Evolutionary conservation across 2,113 vertebrate species (phyloP).

Genomic region (Brienomyrus longianalis): DNA sequence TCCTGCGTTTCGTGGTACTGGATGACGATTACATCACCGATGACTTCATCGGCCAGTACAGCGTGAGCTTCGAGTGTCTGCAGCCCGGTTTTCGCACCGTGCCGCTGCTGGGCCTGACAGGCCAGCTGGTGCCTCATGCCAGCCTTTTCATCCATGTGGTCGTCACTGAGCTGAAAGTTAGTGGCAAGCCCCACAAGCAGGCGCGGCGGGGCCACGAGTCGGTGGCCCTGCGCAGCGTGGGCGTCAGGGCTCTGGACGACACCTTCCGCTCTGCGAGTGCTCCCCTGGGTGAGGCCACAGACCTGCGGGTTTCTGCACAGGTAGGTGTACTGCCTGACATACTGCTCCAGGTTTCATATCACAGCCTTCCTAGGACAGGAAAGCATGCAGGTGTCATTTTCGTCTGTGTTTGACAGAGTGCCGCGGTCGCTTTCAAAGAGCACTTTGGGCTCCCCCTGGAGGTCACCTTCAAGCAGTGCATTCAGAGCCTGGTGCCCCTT

Average conservation of each 20-base stretch:
- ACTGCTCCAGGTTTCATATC: not conserved
- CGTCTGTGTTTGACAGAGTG: constrained; percentile 58
- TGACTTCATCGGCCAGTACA: constrained; percentile 95
- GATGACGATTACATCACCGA: constrained; percentile 97
- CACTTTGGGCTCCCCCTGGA: constrained; percentile 88
- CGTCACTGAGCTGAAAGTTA: constrained; percentile 81
- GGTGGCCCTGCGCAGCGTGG: constrained; percentile 76
- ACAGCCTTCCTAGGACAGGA: not conserved
- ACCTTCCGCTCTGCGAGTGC: constrained; percentile 74
- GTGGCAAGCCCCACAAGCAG: constrained; percentile 81
- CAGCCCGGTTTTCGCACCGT: constrained; percentile 89
- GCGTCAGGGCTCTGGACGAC: constrained; percentile 83
- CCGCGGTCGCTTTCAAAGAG: constrained; percentile 82
- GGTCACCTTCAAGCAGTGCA: constrained; percentile 91
- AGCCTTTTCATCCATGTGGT: constrained; percentile 90
- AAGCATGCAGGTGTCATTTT: not conserved
- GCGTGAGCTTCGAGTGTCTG: constrained; percentile 83
- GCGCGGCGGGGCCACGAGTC: constrained; percentile 79
- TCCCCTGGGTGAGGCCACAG: constrained; percentile 81
- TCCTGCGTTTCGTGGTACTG: constrained; percentile 88
- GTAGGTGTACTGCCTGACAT: constrained; percentile 43
- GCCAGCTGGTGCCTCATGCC: constrained; percentile 80
- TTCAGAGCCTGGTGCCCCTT: constrained; percentile 78
- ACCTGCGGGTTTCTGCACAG: constrained; percentile 88
- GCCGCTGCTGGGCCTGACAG: constrained; percentile 78